Evolutionary conservation across 2,888 invertebrate species (phyloP).

Genomic region (Archips xylosteana): DNA sequence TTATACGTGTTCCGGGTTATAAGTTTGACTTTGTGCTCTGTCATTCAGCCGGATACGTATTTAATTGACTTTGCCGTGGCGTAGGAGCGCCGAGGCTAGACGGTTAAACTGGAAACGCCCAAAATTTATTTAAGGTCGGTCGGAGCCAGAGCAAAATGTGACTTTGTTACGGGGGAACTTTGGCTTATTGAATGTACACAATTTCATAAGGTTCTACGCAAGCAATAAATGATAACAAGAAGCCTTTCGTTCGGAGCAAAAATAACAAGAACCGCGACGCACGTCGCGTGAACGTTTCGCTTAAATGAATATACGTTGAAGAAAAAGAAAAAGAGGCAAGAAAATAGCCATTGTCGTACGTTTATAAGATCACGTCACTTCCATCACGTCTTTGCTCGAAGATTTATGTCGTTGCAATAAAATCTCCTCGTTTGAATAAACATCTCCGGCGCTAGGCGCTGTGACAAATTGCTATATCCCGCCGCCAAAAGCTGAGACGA

Average conservation of each 20-base stretch:
- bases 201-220: slow-evolving; percentile 3
- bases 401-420: slow-evolving; percentile 83
- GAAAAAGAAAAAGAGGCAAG: slow-evolving; percentile 48
- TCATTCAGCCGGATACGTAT: slow-evolving; percentile 45
- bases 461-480: slow-evolving; percentile 78
- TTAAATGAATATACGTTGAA: slow-evolving; percentile 42
- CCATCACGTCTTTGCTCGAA: slow-evolving; percentile 69
- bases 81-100: not conserved
- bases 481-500: slow-evolving; percentile 74
- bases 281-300: slow-evolving; percentile 33
- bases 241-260: slow-evolving; percentile 9
- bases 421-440: slow-evolving; percentile 83
- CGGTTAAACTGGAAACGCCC: slow-evolving; percentile 1
- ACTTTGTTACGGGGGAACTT: not conserved
- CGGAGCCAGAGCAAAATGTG: slow-evolving; percentile 9
- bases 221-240: slow-evolving; percentile 3
- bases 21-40: slow-evolving; percentile 53
- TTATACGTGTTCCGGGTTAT: slow-evolving; percentile 54
- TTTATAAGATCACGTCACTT: slow-evolving; percentile 73
- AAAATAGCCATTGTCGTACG: slow-evolving; percentile 67
- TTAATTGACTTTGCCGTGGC: slow-evolving; percentile 28
- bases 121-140: slow-evolving; percentile 1
- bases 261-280: slow-evolving; percentile 10
- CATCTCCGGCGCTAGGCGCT: slow-evolving; percentile 69
- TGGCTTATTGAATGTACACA: slow-evolving; percentile 10